Evolutionary conservation across 2,797 vertebrate genomes (phyloP).

Genomic region (Poecilia picta): DNA sequence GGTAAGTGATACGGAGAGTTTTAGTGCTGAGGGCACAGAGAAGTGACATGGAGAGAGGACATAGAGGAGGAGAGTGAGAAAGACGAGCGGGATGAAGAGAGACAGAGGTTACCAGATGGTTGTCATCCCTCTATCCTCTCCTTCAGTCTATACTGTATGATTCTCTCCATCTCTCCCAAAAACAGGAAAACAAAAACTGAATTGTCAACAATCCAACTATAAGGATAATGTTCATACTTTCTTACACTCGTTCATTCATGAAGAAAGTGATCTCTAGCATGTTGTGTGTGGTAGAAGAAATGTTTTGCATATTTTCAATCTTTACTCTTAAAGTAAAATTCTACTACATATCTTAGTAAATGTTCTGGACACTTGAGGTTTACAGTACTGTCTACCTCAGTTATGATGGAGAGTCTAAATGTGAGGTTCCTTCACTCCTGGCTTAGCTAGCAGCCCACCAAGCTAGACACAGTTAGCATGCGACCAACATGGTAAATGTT

Average conservation of each 20-base stretch:
- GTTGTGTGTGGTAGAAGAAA: too few species aligned
- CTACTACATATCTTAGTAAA: too few species aligned
- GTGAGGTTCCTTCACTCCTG: neutral
- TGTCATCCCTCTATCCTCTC: constrained; percentile 19
- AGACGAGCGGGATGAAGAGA: constrained; percentile 27
- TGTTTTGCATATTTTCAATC: too few species aligned
- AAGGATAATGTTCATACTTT: neutral
- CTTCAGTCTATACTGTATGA: constrained; percentile 16
- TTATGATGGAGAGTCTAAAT: neutral
- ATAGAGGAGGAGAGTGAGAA: constrained; percentile 18
- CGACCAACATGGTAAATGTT: neutral
- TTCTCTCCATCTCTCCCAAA: neutral
- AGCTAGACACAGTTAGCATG: neutral
- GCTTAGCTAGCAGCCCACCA: neutral
- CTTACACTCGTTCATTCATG: neutral
- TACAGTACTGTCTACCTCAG: neutral
- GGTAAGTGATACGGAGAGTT: constrained; percentile 43
- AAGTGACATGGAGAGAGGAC: constrained; percentile 11
- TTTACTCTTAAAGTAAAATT: too few species aligned
- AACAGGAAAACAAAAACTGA: constrained; percentile 21
- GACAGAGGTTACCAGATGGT: constrained; percentile 41
- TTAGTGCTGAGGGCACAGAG: constrained; percentile 35
- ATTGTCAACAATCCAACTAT: neutral
- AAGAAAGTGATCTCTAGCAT: neutral
- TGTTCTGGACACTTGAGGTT: too few species aligned